phyloP scores from a whole-genome alignment of 2,113 vertebrate species.

The Pelmatolapia mariae region DNA sequence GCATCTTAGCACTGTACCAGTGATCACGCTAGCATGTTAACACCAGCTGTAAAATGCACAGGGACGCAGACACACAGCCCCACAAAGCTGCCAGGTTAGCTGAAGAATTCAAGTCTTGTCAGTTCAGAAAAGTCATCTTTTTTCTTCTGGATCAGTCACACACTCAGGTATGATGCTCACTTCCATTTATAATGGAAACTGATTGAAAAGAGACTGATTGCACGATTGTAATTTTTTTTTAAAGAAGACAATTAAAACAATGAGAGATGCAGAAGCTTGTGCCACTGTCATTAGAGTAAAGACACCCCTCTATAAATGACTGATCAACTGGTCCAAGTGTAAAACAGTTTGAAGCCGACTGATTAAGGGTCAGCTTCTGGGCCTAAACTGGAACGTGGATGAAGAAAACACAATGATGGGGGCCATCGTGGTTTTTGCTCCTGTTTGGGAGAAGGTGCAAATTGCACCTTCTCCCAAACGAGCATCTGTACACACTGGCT shows the following conservation, averaged over 20 bases:
- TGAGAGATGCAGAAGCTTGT: background rate
- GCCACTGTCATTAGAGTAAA: background rate
- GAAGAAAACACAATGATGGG: background rate
- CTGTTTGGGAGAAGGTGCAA: background rate
- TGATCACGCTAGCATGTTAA: background rate
- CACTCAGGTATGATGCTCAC: background rate
- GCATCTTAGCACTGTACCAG: background rate
- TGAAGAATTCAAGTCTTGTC: background rate
- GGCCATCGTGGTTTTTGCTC: background rate
- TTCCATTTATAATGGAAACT: background rate
- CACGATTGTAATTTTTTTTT: background rate
- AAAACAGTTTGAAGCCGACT: background rate
- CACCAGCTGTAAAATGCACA: background rate
- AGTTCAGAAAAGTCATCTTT: background rate
- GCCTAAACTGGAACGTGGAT: background rate
- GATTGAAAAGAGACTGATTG: slow-evolving; percentile 47
- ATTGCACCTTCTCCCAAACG: background rate
- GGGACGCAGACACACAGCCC: rapidly evolving
- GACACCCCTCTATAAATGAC: background rate
- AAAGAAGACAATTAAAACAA: background rate
- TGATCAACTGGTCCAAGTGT: background rate
- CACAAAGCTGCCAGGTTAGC: background rate
- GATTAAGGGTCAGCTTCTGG: background rate
- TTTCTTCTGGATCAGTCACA: background rate
- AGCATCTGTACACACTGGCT: background rate